Base-by-base conservation (phyloP, 2,888 invertebrate genomes). In the Eucera pruinosa region DNA sequence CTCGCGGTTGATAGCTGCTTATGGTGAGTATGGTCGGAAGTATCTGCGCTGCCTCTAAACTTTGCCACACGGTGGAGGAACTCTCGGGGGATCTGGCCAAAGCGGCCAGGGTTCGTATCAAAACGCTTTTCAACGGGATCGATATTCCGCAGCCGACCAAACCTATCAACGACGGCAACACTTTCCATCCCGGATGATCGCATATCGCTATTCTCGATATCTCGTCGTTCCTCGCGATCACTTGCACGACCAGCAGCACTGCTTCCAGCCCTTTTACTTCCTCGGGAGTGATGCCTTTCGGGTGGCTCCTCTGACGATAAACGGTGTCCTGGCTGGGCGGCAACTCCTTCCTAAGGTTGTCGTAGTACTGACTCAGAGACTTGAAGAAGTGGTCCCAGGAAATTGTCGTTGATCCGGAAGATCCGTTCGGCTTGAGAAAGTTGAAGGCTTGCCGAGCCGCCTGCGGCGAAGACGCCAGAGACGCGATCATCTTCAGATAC, bases 181-280 rank as follows among this genome's bases (percentile, higher is more conserved):
- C 96, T 69, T 96, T 95, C 97, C 98, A 98, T 85, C 95, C 96
- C 39, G 97, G 95, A 91, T 97, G 97, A 90, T 98, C 98, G 88
- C 96, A 97, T 57, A 98, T 94, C 23, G 96, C 96, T 41, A 96
- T 93, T 68, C 97, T 94, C 0, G 97, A 96, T 85, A 96, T 95
- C 86, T 96, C 96, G 93, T 97, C 97, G 89, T 96, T 93, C 0
- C 94, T 94, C 0, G 97, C 96, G 23, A 98, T 96, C 2, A 95
- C 95, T 79, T 95, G 94, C 39, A 98, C 95, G 0, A 98, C 94
- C 67, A 94, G 93, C 57, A 98, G 92, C 0, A 98, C 98, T 0
- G 97, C 95, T 83, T 96, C 95, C 83, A 98, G 94, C 0, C 98
- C 98, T 82, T 97, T 96, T 62, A 98, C 95, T 92, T 97, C 97